These are phyloP conservation scores for Phortica magna DNA, from an alignment of 2,888 invertebrate genomes.

Conservation along the genomic window DNA sequence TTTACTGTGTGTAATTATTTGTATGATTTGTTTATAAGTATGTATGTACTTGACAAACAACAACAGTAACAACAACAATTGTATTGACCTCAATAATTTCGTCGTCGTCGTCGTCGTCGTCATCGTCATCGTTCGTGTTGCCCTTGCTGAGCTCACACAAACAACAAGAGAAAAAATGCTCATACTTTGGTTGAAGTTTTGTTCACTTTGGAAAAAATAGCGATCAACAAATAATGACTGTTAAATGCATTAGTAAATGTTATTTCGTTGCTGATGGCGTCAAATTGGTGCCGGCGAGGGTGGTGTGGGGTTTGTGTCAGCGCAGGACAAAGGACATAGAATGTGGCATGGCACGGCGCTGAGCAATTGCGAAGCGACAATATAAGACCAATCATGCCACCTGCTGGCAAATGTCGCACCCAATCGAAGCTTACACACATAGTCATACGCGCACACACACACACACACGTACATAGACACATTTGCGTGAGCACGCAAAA, in stretches of 20 bases:
- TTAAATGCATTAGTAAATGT: neutral
- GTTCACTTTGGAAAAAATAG: neutral
- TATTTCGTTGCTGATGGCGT: neutral
- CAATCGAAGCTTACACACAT: constrained; percentile 57
- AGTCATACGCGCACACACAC: constrained; percentile 18
- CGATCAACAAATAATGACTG: neutral
- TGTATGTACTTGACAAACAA: constrained; percentile 3
- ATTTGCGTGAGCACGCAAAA: constrained; percentile 39
- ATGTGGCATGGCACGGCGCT: neutral
- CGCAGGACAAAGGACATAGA: constrained; percentile 2
- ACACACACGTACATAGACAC: constrained; percentile 11
- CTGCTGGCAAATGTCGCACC: constrained; percentile 54
- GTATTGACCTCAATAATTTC: no score
- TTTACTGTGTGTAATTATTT: no score
- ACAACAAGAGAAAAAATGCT: neutral
- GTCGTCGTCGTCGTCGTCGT: no score
- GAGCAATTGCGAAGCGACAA: neutral
- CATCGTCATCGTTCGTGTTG: no score
- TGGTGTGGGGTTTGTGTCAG: neutral
- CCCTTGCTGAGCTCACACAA: no score
- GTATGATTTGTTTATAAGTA: no score
- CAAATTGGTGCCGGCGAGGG: neutral
- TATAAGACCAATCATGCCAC: neutral
- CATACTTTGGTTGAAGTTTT: neutral
- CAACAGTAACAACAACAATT: no score